Evolutionary conservation across 2,797 vertebrate species (phyloP), one percentile per base, ranked within the genome.

Genomic region (Chloroceryle inda): DNA sequence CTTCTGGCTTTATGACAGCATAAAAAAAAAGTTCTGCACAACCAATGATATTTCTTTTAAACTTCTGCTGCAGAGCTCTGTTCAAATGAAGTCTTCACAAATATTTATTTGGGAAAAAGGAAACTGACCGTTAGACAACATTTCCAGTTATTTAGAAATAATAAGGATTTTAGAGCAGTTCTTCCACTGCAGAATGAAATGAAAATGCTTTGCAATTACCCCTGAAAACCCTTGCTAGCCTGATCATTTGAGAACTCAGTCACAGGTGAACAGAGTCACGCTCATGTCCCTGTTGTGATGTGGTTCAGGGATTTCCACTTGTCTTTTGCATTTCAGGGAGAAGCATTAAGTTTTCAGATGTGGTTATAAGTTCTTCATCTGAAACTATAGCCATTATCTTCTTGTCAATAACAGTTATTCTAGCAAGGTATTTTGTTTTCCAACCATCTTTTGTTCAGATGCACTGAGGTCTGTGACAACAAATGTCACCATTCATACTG

Each of bases 1-100:
- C 94, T 96, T 50, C 97, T 97, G 97, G 96, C 94, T 98, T 98
- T 97, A 97, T 95, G 97, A 97, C 88, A 98, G 93, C 87, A 96
- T 97, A 84, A 96, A 97, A 96, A 97, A 96, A 96, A 97, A 95
- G 94, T 97, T 98, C 96, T 97, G 85, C 64, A 72, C 91, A 94
- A 74, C 83, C 89, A 95, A 64, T 93, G 95, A 91, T 95, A 97
- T 96, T 97, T 96, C 92, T 96, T 93, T 86, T 94, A 73, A 95
- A 95, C 73, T 96, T 97, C 92, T 95, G n/a, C 69, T 93, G 73
- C 89, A 68, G 90, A 84, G 92, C 84, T 97, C 84, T 77, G 38
- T 76, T 93, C 79, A 91, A 96, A 89, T 73, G 24, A 95, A 88
- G 37, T 33, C 72, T 79, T 88, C 42, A 78, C 19, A 21, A 44